These are phyloP conservation scores for Tragelaphus buxtoni DNA, from an alignment of 2,113 vertebrate genomes.

Conservation along the genomic window DNA sequence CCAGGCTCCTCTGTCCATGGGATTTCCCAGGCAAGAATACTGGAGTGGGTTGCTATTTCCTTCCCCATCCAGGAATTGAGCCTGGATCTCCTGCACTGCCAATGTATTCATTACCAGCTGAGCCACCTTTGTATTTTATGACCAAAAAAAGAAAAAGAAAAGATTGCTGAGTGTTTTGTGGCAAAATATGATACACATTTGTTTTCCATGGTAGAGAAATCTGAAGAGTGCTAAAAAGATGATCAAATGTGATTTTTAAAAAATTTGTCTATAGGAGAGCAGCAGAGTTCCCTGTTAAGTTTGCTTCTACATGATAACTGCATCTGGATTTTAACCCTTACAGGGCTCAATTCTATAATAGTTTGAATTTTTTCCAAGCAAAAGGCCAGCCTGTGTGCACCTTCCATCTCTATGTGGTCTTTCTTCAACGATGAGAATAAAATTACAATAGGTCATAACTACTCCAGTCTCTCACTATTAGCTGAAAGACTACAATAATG, in stretches of 20 bases:
- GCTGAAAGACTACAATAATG: not conserved
- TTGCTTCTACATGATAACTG: not conserved
- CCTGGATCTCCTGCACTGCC: not conserved
- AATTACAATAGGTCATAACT: not conserved
- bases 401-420: not conserved
- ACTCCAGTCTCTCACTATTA: not conserved
- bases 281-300: not conserved
- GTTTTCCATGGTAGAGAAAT: not conserved
- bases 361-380: not conserved
- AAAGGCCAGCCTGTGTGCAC: not conserved
- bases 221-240: not conserved
- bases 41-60: not conserved
- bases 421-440: not conserved
- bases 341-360: not conserved
- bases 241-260: not conserved
- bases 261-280: not conserved
- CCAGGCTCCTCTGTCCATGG: not conserved
- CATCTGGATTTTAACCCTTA: conserved; percentile 5
- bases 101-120: not conserved
- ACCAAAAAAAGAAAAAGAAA: not conserved
- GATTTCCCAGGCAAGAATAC: not conserved
- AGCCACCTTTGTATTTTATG: not conserved
- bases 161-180: not conserved
- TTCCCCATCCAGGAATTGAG: not conserved
- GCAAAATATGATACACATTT: not conserved